Base-by-base conservation (phyloP, 1,140 invertebrate species). In the Hypsibius dujardini region DNA sequence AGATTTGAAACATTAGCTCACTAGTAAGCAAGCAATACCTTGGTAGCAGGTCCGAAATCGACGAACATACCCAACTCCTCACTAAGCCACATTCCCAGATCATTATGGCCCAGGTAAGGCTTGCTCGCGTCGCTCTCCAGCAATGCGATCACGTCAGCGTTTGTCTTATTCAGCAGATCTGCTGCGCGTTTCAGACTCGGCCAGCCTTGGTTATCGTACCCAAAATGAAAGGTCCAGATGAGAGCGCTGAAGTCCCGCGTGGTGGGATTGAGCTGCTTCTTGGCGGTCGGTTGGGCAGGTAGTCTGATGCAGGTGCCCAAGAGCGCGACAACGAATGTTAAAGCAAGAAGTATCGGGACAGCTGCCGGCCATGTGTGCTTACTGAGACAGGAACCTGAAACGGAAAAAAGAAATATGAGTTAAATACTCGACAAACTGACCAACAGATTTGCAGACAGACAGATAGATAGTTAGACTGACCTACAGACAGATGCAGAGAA, bases 151-250 rank as follows among this genome's bases (percentile, higher is more conserved):
- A 81, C 73, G 74, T 81, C 80, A 69, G 77, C 79, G 70, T 76
- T 79, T 79, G 72, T 47, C 67, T 80, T 75, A 71, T 78, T 77
- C 28, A 81, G 73, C 7, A 80, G 62, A 15, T 73, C 46, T 12
- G 77, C 78, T 28, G 78, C 72, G 69, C 79, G 72, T 62, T 80
- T 78, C 62, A 81, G 72, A 74, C 80, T 81, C 15, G 78, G 79
- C 79, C 79, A 79, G 46, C 79, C 80, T 72, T 77, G 75, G 73
- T 81, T 81, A 70, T 81, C 80, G 76, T 79, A 81, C 46, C 79
- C 80, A 77, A 81, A 81, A 73, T 81, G 80, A 72, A 75, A 79
- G 1, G 80, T 80, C 79, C 79, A 81, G 40, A 81, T 79, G 1
- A 75, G 75, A 46, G 79, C 75, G 12, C 75, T 76, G 67, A 81